Percentiles rank a stretch among this genome's conserved stretches.
Evolutionary conservation across 2,113 vertebrate species (phyloP).

Genomic region (Paralichthys olivaceus): DNA sequence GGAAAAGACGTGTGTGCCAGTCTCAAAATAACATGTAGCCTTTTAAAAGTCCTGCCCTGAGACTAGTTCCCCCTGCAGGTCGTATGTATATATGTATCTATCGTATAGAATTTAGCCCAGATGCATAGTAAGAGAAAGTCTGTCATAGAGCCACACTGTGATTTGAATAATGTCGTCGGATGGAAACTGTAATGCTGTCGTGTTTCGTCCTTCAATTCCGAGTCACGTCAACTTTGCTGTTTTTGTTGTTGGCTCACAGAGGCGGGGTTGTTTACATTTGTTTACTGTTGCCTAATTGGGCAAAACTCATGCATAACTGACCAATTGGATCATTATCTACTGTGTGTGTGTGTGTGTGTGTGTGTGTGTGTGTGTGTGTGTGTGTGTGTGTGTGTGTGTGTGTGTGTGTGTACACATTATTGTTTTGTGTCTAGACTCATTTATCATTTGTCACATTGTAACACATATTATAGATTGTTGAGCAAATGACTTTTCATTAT

Average conservation of each 20-base stretch:
- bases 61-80: neutral
- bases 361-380: neutral
- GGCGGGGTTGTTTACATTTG: slow-evolving; percentile 22
- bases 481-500: no score
- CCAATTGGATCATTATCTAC: slow-evolving; percentile 34
- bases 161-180: neutral
- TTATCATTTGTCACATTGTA: neutral
- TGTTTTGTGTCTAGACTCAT: neutral
- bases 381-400: no score
- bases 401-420: no score
- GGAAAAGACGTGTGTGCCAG: slow-evolving; percentile 19
- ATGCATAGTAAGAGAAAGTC: neutral
- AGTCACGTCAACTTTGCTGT: slow-evolving; percentile 3
- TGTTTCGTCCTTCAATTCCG: neutral
- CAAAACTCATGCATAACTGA: slow-evolving; percentile 39
- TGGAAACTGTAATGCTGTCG: neutral
- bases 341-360: neutral
- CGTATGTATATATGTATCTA: neutral
- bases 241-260: slow-evolving; percentile 3
- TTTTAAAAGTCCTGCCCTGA: slow-evolving; percentile 20
- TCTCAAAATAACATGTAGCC: slow-evolving; percentile 56
- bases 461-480: neutral
- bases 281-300: slow-evolving; percentile 39
- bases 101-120: neutral
- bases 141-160: neutral